Base-by-base conservation (phyloP, 2,797 vertebrate genomes). In the Tragopan temminckii region DNA sequence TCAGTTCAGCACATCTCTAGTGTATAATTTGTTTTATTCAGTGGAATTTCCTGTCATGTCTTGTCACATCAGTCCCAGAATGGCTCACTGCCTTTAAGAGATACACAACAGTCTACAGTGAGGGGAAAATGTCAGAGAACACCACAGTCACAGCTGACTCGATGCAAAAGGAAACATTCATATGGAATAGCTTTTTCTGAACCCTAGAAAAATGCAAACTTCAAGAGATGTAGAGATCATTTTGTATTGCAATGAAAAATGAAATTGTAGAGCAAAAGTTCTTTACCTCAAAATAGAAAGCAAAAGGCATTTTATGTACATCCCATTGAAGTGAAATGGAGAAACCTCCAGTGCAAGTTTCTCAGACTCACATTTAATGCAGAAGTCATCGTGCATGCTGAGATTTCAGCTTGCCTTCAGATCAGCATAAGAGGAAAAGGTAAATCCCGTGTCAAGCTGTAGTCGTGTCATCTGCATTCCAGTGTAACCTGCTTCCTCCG, bases 11-110 rank as follows among this genome's bases (percentile, higher is more conserved):
- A 92, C 85, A 96, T 95, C 94, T 95, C 93, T 94, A 91, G 89
- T 96, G 90, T 90, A 95, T 96, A 95, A 96, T 97, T 91, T 96
- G 92, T 93, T 96, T 96, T 95, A 95, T 97, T 96, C 95, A 89
- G 92, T 95, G 93, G 94, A 95, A 96, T 96, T 96, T 96, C 85
- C 91, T 96, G 95, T 94, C 96, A 94, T 83, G 80, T 95, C 88
- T 75, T 92, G 80, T 97, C 95, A 92, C 89, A 77, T 94, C 91
- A 95, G 75, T 72, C 79, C 67, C 61, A 68, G 78, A 92, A 94
- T 83, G 90, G 86, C 86, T 97, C 90, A 68, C 29, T 89, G 95
- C 88, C 72, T 94, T 85, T 79, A 89, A 94, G 75, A 96, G 80
- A 96, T 92, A 83, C 58, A 53, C 61, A 95, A 43, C 35, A 77